Evolutionary conservation across 2,888 invertebrate species (phyloP), one percentile per base, ranked within the genome.

Genomic region (Halictus ligatus): DNA sequence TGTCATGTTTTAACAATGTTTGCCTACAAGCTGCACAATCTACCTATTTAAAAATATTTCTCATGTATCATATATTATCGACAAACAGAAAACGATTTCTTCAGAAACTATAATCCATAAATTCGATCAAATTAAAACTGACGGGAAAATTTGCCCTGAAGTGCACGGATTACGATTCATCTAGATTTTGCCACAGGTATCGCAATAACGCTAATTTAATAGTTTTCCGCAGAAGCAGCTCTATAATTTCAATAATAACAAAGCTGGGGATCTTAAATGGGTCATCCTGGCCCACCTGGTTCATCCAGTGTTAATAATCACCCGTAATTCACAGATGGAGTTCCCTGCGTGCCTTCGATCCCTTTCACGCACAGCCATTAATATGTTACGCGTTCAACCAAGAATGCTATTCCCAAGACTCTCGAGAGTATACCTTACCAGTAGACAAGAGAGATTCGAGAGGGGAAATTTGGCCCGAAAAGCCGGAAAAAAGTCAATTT

Each of bases 311-410:
- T 40, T 40, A 69, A 40, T 35, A 69, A 69, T 69, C 40, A 21
- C 10, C 21, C 21, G 69, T 10, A 18, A 40, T 69, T 21, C 69
- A 21, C 40, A 21, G 69, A 69, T 69, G 40, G n/a, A 40, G 69
- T 21, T 40, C 21, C 21, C 35, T 1, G 40, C 69, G 40, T 35
- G 21, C 69, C 40, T 69, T 21, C 29, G 40, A 69, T 35, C 69
- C 69, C 40, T 40, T 69, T 69, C 69, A 69, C 69, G 40, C 40
- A 40, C 35, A 10, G 21, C 69, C 69, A 21, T 69, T 69, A 69
- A 69, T 40, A 69, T 40, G 69, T 69, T 69, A 12, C 40, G 69
- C 40, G 69, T 40, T 40, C 40, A 21, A 21, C 69, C 35, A n/a
- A 48, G 18, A 50, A 40, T n/a, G 48, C n/a, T 15, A 48, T 35